Conservation (phyloP, 2,113 vertebrate genomes). For the Terrapene triunguis region DNA sequence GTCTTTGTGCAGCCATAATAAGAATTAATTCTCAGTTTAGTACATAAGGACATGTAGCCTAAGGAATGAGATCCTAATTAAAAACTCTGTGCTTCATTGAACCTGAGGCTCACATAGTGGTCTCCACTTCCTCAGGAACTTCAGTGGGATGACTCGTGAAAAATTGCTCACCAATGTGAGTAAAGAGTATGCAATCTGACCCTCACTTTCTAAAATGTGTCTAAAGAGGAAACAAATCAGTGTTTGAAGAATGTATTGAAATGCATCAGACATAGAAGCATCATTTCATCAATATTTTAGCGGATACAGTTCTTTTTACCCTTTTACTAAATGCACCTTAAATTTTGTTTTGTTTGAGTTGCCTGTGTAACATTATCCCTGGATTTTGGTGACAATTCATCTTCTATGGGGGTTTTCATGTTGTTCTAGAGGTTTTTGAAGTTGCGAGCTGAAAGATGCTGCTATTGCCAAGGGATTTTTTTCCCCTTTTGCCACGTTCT, state of each 20-base stretch:
- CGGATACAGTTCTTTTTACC: not conserved
- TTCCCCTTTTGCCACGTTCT: not conserved
- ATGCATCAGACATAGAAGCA: not conserved
- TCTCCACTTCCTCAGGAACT: not conserved
- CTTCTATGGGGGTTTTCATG: slow-evolving; percentile 39
- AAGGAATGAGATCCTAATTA: not conserved
- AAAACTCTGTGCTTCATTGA: not conserved
- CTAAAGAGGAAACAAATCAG: not conserved
- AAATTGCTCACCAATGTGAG: not conserved
- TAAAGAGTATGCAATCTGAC: not conserved
- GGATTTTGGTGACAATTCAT: not conserved
- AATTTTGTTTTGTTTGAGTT: slow-evolving; percentile 6
- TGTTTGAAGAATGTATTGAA: slow-evolving; percentile 18
- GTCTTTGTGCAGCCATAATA: not conserved
- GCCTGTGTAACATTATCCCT: not conserved
- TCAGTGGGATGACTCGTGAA: not conserved
- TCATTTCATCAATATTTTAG: not conserved
- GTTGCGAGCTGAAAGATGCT: not conserved
- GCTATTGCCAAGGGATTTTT: not conserved
- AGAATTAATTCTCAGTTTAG: slow-evolving; percentile 5
- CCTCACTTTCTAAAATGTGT: not conserved
- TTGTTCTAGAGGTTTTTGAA: not conserved
- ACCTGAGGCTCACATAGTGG: not conserved
- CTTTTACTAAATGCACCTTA: slow-evolving; percentile 21
- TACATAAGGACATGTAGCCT: not conserved